phyloP scores from a whole-genome alignment of 2,888 invertebrate species.

The Allygus modestus region DNA sequence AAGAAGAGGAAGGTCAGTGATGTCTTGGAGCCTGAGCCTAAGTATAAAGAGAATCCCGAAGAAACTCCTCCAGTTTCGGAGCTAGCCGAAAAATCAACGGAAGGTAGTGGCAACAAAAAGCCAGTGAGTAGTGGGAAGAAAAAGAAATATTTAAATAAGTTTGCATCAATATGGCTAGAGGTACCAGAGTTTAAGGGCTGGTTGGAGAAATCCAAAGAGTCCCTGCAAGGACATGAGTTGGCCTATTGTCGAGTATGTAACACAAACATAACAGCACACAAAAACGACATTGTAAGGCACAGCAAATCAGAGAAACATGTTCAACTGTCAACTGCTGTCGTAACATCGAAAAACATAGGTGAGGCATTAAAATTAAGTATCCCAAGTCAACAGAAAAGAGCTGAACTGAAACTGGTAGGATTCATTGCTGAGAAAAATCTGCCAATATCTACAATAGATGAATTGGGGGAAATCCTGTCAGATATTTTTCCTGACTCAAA shows the following conservation, averaged over 20 bases:
- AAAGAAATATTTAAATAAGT: conserved; percentile 40
- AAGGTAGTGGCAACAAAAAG: no score
- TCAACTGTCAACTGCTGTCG: background rate
- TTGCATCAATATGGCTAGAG: conserved; percentile 27
- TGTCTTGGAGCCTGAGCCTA: no score
- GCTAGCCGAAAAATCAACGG: no score
- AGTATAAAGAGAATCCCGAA: no score
- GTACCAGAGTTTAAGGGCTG: conserved; percentile 35
- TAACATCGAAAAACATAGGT: background rate
- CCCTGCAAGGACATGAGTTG: conserved; percentile 4
- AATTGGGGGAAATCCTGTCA: background rate
- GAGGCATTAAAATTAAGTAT: background rate
- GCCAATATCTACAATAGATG: background rate
- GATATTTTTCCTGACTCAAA: no score
- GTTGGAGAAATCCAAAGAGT: conserved; percentile 28
- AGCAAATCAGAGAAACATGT: conserved; percentile 24
- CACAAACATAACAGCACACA: conserved; percentile 33
- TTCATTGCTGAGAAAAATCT: no score
- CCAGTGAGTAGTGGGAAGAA: no score
- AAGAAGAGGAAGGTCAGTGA: no score
- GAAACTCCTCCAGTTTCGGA: no score
- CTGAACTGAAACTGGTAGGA: conserved; percentile 46
- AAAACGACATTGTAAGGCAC: conserved; percentile 34
- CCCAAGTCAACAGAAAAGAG: conserved; percentile 36
- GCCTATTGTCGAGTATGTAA: conserved; percentile 35